These are phyloP conservation scores for Tipula lateralis DNA, from an alignment of 2,888 invertebrate species.

Conservation along the genomic window DNA sequence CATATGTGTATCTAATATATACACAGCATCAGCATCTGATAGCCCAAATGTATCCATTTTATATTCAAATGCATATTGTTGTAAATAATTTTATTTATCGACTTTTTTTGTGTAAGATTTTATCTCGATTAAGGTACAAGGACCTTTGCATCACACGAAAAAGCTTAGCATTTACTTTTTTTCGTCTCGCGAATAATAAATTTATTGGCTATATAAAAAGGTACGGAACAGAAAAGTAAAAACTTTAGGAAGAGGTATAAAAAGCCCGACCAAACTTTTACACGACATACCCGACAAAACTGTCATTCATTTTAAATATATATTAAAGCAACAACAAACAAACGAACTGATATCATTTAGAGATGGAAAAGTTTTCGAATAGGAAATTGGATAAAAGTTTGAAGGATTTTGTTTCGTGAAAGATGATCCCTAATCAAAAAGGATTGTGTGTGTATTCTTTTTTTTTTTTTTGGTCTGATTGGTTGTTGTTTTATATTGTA, in stretches of 20 bases:
- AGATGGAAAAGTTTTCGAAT: neutral
- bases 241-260: neutral
- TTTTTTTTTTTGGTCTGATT: neutral
- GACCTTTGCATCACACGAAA: neutral
- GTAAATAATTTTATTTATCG: no score
- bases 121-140: neutral
- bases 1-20: neutral
- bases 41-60: neutral
- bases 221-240: neutral
- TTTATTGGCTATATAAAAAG: neutral
- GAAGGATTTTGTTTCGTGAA: neutral
- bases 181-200: neutral
- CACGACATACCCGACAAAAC: neutral
- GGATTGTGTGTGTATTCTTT: no score
- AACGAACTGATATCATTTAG: neutral
- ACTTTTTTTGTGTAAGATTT: neutral
- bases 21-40: neutral
- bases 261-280: neutral
- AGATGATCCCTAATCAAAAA: neutral
- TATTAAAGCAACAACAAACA: neutral
- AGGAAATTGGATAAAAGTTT: neutral
- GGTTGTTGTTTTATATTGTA: neutral
- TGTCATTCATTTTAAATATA: neutral
- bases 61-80: neutral
- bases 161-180: neutral